A percentile compares a stretch with the other conserved stretches of the same genome.
Evolutionary conservation across 2,113 vertebrate species (phyloP).

Genomic region (Arothron firmamentum): DNA sequence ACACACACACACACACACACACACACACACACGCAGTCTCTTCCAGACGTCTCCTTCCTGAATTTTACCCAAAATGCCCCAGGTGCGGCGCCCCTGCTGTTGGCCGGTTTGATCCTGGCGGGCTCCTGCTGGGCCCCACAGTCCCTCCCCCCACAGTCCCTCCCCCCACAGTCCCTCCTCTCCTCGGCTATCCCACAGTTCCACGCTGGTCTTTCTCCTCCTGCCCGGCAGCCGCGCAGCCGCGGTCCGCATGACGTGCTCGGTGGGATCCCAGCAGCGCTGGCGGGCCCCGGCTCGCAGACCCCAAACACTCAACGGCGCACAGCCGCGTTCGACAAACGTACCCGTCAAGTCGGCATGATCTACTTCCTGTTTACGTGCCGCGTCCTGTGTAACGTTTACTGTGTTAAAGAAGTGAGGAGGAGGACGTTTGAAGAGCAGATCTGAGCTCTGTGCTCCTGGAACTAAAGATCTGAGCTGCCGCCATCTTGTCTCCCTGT

Average conservation of each 20-base stretch:
- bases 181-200: constrained; percentile 55
- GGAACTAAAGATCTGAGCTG: no score
- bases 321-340: constrained; percentile 7
- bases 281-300: constrained; percentile 32
- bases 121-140: constrained; percentile 41
- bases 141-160: constrained; percentile 63
- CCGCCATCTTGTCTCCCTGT: constrained; percentile 12
- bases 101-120: constrained; percentile 56
- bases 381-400: neutral
- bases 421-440: neutral
- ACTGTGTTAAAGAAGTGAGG: neutral
- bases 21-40: constrained; percentile 26
- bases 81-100: constrained; percentile 29
- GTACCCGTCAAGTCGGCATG: constrained; percentile 17
- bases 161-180: constrained; percentile 42
- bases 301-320: constrained; percentile 6
- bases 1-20: constrained; percentile 5
- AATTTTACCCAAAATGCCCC: constrained; percentile 52
- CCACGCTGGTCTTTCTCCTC: constrained; percentile 43
- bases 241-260: constrained; percentile 53
- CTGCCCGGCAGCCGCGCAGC: constrained; percentile 45
- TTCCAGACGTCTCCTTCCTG: constrained; percentile 53
- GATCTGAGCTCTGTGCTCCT: neutral
- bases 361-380: constrained; percentile 44
- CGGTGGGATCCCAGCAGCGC: constrained; percentile 44